Conservation (phyloP, 2,113 vertebrate species). For the Pomatorhinus ruficollis region DNA sequence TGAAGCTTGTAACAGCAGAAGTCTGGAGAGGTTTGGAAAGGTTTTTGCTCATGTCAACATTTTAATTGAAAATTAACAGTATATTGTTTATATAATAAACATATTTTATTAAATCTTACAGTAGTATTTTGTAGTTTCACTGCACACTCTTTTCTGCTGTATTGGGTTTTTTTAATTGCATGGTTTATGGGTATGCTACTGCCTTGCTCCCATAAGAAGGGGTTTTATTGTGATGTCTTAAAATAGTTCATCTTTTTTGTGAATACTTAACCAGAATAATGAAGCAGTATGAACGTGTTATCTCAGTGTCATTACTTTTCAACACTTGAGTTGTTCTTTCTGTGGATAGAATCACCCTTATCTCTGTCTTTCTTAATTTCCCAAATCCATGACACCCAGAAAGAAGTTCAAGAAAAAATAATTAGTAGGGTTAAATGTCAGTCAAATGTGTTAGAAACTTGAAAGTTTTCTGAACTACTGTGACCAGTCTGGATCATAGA, state of each 20-base stretch:
- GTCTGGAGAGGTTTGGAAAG: neutral
- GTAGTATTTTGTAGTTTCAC: neutral
- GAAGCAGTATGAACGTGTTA: neutral
- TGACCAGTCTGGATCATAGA: neutral
- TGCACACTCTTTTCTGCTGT: neutral
- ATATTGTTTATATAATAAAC: neutral
- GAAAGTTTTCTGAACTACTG: neutral
- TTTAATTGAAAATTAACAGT: neutral
- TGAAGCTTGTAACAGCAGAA: neutral
- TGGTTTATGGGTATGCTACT: neutral
- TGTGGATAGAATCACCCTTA: neutral
- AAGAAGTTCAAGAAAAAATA: neutral
- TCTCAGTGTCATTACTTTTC: neutral
- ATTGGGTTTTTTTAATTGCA: neutral
- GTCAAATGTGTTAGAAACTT: neutral
- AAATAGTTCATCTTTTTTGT: neutral
- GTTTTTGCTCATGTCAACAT: neutral
- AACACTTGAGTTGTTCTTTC: neutral
- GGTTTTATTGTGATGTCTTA: neutral
- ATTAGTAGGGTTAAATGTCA: neutral
- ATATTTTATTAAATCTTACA: no score
- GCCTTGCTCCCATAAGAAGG: neutral
- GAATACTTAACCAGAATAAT: neutral
- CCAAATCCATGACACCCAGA: neutral
- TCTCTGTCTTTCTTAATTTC: neutral